Evolutionary conservation across 1,140 invertebrate genomes (phyloP), one percentile per base, ranked within the genome.

Genomic region (Coptotermes formosanus): DNA sequence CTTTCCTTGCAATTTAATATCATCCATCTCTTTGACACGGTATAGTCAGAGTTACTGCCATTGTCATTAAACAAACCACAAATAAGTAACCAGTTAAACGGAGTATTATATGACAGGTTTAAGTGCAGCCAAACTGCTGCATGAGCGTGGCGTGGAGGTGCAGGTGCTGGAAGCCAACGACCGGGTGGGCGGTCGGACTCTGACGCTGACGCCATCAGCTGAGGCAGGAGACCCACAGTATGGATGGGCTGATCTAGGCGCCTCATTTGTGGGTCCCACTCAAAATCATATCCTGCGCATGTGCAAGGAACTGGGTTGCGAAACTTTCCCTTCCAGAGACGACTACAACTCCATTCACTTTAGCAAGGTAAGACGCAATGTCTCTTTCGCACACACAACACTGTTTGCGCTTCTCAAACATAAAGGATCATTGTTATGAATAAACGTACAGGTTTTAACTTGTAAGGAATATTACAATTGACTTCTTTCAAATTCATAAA

Each of bases 251-350:
- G 89, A 90, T 84, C 83, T 90, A 16, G 89, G 89, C 3, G 89
- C 89, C 25, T 89, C 90, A 38, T 90, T 88, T 87, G 89, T 90
- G 16, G 87, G 88, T 16, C 85, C 88, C n/a, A 88, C 87, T n/a
- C 89, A 90, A 82, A 86, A 87, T 38, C 87, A 89, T 85, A 85
- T 89, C 44, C 85, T 89, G 82, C 82, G 88, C 38, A 81, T 89
- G 45, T 75, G 89, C 32, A 85, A 88, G 59, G 88, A 90, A 48
- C 87, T 90, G 32, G 88, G 87, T 25, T 84, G 88, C 38, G 87
- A 88, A 45, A 88, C 87, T 19, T 89, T 88, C 69, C 52, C 69
- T 14, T 75, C n/a, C 64, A 8, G 64, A n/a, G 64, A 83, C 23
- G 38, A 69, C 16, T 43, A 83, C 82, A 82, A 84, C 64, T 45